Evolutionary conservation across 2,888 invertebrate species (phyloP).

Genomic region (Idaea aversata): DNA sequence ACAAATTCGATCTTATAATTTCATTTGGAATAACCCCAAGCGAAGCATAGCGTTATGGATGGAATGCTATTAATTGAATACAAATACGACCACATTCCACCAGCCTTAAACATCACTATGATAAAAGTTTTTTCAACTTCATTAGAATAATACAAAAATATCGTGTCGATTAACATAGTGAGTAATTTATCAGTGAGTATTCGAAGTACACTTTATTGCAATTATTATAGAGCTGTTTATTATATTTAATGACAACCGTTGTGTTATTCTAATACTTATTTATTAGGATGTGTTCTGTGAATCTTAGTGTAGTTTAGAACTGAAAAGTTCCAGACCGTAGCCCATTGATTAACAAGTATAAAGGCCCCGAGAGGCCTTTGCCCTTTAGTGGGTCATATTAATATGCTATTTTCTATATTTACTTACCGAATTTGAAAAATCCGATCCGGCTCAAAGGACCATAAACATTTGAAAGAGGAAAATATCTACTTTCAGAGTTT

Average conservation of each 20-base stretch:
- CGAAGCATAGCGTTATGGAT: constrained; percentile 44
- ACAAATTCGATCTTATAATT: background rate
- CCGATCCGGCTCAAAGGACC: too few species aligned
- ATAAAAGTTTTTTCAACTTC: background rate
- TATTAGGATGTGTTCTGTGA: background rate
- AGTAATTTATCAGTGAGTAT: constrained; percentile 10
- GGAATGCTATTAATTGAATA: constrained; percentile 48
- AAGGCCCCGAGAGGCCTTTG: too few species aligned
- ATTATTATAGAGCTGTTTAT: constrained; percentile 7
- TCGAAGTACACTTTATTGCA: constrained; percentile 10
- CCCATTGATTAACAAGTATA: too few species aligned
- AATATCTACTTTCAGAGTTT: too few species aligned
- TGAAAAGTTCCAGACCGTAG: too few species aligned
- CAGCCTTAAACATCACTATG: background rate
- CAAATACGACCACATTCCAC: background rate
- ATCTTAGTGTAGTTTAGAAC: background rate
- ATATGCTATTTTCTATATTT: too few species aligned
- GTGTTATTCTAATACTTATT: background rate
- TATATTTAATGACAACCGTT: constrained; percentile 10
- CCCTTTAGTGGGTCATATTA: too few species aligned
- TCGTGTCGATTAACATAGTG: constrained; percentile 6
- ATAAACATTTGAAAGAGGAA: too few species aligned
- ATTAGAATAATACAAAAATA: constrained; percentile 14
- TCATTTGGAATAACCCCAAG: constrained; percentile 13
- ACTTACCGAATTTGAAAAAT: too few species aligned